phyloP scores from a whole-genome alignment of 2,888 invertebrate species.

The Phalangium opilio region DNA sequence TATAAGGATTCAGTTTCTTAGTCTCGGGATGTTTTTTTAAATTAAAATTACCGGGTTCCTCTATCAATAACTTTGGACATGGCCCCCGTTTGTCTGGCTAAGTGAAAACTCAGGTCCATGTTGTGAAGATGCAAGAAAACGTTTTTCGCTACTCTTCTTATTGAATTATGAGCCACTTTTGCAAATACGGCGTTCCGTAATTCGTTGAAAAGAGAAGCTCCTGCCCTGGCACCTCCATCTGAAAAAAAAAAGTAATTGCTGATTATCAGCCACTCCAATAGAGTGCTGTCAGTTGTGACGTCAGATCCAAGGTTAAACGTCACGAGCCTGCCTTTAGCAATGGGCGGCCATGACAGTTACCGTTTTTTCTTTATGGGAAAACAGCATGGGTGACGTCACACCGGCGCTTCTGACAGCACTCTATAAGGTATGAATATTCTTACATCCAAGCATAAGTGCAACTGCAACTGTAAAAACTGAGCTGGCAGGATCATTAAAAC shows the following conservation, averaged over 20 bases:
- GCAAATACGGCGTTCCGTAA: constrained; percentile 94
- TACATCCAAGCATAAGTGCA: constrained; percentile 73
- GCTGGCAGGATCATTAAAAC: constrained; percentile 32
- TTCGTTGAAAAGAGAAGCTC: constrained; percentile 87
- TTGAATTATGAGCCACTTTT: constrained; percentile 91
- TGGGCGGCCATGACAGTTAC: too few relatives aligned
- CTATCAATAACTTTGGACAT: constrained; percentile 61
- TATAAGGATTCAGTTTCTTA: not conserved
- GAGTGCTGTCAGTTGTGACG: too few relatives aligned
- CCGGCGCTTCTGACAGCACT: too few relatives aligned
- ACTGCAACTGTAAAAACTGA: constrained; percentile 62
- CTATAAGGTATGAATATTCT: too few relatives aligned
- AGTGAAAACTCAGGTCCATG: constrained; percentile 83
- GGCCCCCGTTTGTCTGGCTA: constrained; percentile 86
- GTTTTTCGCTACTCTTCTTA: constrained; percentile 79
- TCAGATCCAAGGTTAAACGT: too few relatives aligned
- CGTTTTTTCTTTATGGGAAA: too few relatives aligned
- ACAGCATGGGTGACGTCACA: too few relatives aligned
- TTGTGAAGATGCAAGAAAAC: constrained; percentile 92
- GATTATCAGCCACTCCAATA: not conserved
- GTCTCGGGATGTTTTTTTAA: too few relatives aligned
- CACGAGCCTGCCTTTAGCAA: too few relatives aligned
- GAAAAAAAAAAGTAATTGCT: constrained; percentile 21
- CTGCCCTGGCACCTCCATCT: constrained; percentile 88
- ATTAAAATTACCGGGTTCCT: constrained; percentile 31